Conservation (phyloP, 2,888 invertebrate genomes). For the Ennomos quercinarius region DNA sequence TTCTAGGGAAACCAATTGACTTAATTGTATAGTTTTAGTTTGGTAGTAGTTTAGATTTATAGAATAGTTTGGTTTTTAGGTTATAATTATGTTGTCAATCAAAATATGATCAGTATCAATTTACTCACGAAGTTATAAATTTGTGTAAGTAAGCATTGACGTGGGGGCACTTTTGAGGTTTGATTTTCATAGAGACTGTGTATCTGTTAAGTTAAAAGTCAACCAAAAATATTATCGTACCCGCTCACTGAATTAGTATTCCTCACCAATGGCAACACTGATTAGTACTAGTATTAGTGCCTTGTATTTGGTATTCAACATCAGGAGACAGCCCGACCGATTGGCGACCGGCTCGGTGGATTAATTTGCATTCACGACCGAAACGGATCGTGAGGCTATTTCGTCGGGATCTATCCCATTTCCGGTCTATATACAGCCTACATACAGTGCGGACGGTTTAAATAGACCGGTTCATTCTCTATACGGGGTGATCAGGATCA, state of each 20-base stretch:
- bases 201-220: no score
- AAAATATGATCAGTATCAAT: no score
- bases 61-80: no score
- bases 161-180: no score
- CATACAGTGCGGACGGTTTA: constrained; percentile 12
- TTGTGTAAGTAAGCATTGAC: no score
- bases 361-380: constrained; percentile 80
- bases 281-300: constrained; percentile 51
- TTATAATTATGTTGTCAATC: no score
- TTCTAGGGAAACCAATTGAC: no score
- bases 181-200: no score
- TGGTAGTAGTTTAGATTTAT: no score
- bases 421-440: constrained; percentile 59
- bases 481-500: neutral
- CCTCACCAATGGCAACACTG: constrained; percentile 39
- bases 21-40: no score
- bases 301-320: constrained; percentile 62
- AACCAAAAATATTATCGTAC: no score
- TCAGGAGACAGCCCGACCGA: constrained; percentile 59
- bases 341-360: constrained; percentile 60
- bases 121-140: no score
- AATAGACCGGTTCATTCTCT: constrained; percentile 5
- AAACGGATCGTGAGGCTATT: constrained; percentile 78
- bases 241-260: constrained; percentile 41
- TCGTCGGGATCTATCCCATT: constrained; percentile 70